Evolutionary conservation across 1,140 invertebrate genomes (phyloP), one percentile per base, ranked within the genome.

Genomic region (Drosophila busckii): DNA sequence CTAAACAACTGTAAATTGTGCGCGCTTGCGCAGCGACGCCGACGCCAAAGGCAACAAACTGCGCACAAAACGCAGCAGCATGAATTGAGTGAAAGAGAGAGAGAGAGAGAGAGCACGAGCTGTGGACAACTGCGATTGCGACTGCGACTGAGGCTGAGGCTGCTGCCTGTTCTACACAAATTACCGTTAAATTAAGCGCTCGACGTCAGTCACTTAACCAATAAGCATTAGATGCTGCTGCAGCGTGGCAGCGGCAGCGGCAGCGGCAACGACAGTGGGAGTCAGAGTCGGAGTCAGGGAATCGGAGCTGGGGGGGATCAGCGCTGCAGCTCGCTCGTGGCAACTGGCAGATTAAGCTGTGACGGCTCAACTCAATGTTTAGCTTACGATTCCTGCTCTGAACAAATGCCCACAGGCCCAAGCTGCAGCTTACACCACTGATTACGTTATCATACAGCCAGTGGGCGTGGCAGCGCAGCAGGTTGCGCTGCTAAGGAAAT

Each of bases 101-200:
- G 26, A 15, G 23, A 6, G 10, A 1, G 2, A 41, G 16, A 12
- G 28, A 19, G 12, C 5, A 12, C 5, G 16, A 23, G 9, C n/a
- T 20, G 23, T 4, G 23, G 9, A 22, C 44, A 31, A 19, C 16
- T 22, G 28, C 13, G 42, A 44, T 28, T 3, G 52, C n/a, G 54
- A 22, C 4, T 37, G 32, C 25, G 26, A 29, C 13, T 42, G 23
- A 23, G 28, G 52, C 42, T 48, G 22, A 25, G 37, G n/a, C n/a
- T n/a, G n/a, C 25, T 44, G 46, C n/a, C 45, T 55, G 70, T 60
- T 60, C 53, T 55, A 53, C 69, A 41, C 68, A 67, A 73, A 73
- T 73, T 73, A 78, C 53, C 56, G 56, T 70, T 78, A 70, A 78
- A 78, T 78, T 70, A 78, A 67, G 71, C 45, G 50, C 55, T 70